Percentiles rank a stretch among this genome's conserved stretches.
These are phyloP conservation scores for Hirtodrosophila duncani DNA, from an alignment of 2,888 invertebrate genomes.

Conservation along the genomic window DNA sequence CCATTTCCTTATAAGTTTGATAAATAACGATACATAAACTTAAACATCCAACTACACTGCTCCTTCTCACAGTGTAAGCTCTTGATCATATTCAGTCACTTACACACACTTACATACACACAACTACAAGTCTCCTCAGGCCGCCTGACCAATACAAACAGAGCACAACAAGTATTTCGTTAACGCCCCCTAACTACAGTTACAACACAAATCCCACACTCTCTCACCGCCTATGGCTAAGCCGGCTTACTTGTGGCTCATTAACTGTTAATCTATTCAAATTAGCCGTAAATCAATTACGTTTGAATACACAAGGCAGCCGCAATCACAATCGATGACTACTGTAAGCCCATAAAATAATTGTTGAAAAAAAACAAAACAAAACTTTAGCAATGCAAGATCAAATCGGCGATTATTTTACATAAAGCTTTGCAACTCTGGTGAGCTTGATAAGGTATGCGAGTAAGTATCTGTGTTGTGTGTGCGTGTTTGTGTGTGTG, in stretches of 20 bases:
- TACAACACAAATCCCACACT: constrained; percentile 3
- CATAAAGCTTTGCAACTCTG: constrained; percentile 54
- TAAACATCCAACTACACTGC: background rate
- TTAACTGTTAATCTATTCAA: constrained; percentile 60
- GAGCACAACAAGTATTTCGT: constrained; percentile 35
- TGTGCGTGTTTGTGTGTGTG: constrained; percentile 7
- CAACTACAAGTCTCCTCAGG: background rate
- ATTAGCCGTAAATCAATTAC: constrained; percentile 63
- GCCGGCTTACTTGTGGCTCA: constrained; percentile 35
- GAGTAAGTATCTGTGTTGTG: constrained; percentile 4
- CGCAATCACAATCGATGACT: constrained; percentile 21
- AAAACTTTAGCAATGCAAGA: constrained; percentile 13
- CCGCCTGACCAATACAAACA: constrained; percentile 51
- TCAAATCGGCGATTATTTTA: constrained; percentile 32
- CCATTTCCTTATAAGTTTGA: background rate
- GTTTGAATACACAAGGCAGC: constrained; percentile 10
- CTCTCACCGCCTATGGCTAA: too few relatives aligned
- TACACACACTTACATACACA: constrained; percentile 26
- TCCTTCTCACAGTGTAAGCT: constrained; percentile 39
- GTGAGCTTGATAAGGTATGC: constrained; percentile 6
- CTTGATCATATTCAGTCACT: constrained; percentile 29
- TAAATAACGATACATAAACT: background rate
- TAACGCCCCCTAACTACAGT: constrained; percentile 38
- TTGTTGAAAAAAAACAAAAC: constrained; percentile 10
- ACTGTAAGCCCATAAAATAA: constrained; percentile 23